A percentile compares a stretch with the other conserved stretches of the same genome.
Evolutionary conservation across 2,888 invertebrate genomes (phyloP).

Genomic region (Perizoma flavofasciatum): DNA sequence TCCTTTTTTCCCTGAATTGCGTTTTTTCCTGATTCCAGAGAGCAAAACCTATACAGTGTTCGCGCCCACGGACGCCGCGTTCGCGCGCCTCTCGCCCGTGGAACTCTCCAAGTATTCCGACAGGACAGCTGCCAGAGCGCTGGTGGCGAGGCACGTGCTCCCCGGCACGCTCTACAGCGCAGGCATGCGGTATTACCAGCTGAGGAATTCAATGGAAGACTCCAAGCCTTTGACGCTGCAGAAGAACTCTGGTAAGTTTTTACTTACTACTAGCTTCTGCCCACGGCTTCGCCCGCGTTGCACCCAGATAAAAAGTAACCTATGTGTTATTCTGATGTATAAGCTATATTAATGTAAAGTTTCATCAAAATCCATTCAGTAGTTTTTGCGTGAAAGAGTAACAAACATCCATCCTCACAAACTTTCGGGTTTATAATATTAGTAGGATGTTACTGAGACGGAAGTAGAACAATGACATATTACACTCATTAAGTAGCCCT

Average conservation of each 20-base stretch:
- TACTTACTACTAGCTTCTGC: background rate
- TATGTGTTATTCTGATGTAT: no score
- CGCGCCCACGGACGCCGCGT: slow-evolving; percentile 93
- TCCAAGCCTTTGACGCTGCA: slow-evolving; percentile 91
- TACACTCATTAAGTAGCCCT: no score
- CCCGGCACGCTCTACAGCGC: slow-evolving; percentile 92
- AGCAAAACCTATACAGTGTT: slow-evolving; percentile 93
- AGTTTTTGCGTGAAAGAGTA: no score
- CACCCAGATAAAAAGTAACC: no score
- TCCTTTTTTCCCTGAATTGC: background rate
- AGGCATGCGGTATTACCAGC: slow-evolving; percentile 94
- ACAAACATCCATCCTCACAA: no score
- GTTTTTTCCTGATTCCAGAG: slow-evolving; percentile 75
- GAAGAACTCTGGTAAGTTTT: slow-evolving; percentile 87
- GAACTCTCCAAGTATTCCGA: slow-evolving; percentile 86
- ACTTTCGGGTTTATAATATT: no score
- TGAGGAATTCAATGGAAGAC: slow-evolving; percentile 90
- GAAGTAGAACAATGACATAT: no score
- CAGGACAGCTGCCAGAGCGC: slow-evolving; percentile 86
- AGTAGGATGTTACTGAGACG: no score
- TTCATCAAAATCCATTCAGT: no score
- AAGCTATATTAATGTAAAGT: no score
- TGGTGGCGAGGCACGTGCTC: slow-evolving; percentile 90
- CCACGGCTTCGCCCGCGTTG: no score
- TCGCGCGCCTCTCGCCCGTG: slow-evolving; percentile 85